phyloP scores from a whole-genome alignment of 2,888 invertebrate genomes.

The Campoplex capitator region DNA sequence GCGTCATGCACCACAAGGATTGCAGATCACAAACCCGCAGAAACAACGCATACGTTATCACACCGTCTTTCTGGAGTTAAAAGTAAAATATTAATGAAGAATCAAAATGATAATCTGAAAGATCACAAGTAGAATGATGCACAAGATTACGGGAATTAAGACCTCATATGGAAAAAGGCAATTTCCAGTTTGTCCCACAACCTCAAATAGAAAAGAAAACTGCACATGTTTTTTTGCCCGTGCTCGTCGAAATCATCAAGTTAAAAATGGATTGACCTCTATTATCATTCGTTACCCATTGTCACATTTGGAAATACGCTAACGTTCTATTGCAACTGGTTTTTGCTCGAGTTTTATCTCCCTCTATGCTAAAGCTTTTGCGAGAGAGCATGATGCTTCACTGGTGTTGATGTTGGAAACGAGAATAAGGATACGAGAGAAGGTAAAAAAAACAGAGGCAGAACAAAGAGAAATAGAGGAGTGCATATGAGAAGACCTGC shows the following conservation, averaged over 20 bases:
- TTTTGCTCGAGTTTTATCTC: slow-evolving; percentile 47
- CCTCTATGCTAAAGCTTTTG: slow-evolving; percentile 32
- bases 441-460: slow-evolving; percentile 19
- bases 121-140: neutral
- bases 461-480: slow-evolving; percentile 48
- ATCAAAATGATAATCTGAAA: neutral
- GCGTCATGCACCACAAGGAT: slow-evolving; percentile 1
- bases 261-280: neutral
- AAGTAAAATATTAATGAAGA: neutral
- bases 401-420: slow-evolving; percentile 20
- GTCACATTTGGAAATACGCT: neutral
- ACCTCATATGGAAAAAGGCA: neutral
- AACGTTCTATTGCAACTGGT: slow-evolving; percentile 36
- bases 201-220: neutral
- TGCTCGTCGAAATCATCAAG: neutral
- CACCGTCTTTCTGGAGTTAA: neutral
- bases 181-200: neutral
- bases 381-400: slow-evolving; percentile 42
- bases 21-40: slow-evolving; percentile 21
- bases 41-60: slow-evolving; percentile 4
- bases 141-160: neutral
- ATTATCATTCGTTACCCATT: neutral
- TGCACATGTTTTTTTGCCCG: neutral
- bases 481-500: slow-evolving; percentile 39
- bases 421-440: slow-evolving; percentile 34